Conservation (phyloP, 2,113 vertebrate genomes). For the Regulus satrapa region DNA sequence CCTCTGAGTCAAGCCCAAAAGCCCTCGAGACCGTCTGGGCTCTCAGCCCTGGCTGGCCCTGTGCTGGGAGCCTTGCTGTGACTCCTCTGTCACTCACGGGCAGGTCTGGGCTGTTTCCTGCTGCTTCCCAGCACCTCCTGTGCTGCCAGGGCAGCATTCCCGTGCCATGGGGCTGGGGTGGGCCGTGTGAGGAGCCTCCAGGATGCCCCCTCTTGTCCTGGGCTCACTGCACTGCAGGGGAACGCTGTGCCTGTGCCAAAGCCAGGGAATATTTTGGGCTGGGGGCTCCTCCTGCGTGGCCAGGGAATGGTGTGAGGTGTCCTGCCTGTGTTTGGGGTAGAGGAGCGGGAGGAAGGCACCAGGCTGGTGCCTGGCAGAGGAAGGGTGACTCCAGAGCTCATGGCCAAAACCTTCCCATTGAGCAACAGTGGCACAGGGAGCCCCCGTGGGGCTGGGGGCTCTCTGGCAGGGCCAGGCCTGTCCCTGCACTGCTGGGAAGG, state of each 20-base stretch:
- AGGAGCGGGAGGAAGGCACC: not conserved
- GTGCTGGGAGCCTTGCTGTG: not conserved
- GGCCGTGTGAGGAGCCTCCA: no score
- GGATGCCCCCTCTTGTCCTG: not conserved
- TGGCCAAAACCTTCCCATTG: not conserved
- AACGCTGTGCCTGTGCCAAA: not conserved
- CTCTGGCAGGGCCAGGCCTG: not conserved
- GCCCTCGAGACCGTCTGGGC: not conserved
- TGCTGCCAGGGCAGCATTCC: not conserved
- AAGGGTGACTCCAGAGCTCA: not conserved
- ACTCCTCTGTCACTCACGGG: not conserved
- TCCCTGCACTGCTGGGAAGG: not conserved
- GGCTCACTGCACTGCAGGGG: fast-evolving
- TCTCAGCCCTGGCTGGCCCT: not conserved
- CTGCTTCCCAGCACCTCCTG: fast-evolving
- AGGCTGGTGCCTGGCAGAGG: not conserved
- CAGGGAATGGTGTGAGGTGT: fast-evolving
- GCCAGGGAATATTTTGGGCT: not conserved
- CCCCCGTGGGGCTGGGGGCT: not conserved
- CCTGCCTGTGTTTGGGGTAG: not conserved
- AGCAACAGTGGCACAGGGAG: fast-evolving
- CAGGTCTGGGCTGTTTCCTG: not conserved
- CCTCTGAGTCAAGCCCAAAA: not conserved
- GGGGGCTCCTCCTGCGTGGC: not conserved
- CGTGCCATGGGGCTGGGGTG: not conserved